A percentile compares a stretch with the other conserved stretches of the same genome.
phyloP scores from a whole-genome alignment of 1,140 invertebrate species.

The Rhizoglyphus robini region DNA sequence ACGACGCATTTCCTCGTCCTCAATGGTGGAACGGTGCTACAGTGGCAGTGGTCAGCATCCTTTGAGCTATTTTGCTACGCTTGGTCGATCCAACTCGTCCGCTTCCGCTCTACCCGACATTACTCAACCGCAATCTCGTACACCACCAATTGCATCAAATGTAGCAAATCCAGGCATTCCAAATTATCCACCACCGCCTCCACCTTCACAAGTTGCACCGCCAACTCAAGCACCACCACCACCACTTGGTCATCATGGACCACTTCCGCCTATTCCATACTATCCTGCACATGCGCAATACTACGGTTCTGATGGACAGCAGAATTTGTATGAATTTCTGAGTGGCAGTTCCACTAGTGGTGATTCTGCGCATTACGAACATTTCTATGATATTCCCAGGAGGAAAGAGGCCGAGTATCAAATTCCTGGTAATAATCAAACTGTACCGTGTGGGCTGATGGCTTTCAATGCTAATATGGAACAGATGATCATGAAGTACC shows the following conservation, averaged over 20 bases:
- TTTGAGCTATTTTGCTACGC: not conserved
- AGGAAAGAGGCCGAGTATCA: not conserved
- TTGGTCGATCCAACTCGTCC: slow-evolving; percentile 4
- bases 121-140: not conserved
- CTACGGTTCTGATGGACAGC: no score
- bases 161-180: not conserved
- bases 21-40: not conserved
- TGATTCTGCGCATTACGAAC: not conserved
- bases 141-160: not conserved
- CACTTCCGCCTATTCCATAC: no score
- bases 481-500: slow-evolving; percentile 15
- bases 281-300: no score
- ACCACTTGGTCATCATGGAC: no score
- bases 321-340: not conserved
- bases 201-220: not conserved
- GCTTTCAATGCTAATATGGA: slow-evolving; percentile 14
- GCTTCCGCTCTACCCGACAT: not conserved
- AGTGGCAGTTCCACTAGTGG: not conserved
- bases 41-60: not conserved
- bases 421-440: not conserved
- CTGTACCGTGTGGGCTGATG: not conserved
- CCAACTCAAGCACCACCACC: not conserved
- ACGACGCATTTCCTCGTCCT: not conserved
- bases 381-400: not conserved
- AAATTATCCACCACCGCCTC: not conserved